Evolutionary conservation across 2,113 vertebrate species (phyloP).

Genomic region (Greenwoodochromis staneri): DNA sequence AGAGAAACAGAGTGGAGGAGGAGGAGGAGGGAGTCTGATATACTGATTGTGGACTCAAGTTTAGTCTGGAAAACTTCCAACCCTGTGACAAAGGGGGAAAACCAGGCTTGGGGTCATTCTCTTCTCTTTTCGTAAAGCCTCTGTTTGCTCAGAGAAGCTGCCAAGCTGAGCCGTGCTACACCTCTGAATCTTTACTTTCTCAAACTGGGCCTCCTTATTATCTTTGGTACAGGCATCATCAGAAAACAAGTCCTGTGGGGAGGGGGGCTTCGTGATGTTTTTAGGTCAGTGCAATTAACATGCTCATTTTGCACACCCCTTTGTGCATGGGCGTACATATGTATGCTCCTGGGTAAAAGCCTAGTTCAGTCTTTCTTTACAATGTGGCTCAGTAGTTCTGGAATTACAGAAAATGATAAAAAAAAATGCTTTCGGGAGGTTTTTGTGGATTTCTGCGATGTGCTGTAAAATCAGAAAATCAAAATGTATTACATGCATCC

Average conservation of each 20-base stretch:
- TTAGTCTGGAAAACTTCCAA: slow-evolving; percentile 50
- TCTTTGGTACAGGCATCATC: neutral
- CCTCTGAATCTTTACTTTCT: neutral
- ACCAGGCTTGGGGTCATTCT: neutral
- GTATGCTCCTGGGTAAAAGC: neutral
- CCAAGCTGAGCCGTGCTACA: neutral
- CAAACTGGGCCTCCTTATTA: neutral
- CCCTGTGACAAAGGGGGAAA: neutral
- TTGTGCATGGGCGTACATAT: neutral
- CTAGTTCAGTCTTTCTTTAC: neutral
- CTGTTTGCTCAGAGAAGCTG: neutral
- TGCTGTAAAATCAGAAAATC: neutral
- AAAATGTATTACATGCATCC: neutral
- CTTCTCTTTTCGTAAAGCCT: neutral
- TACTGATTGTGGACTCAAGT: slow-evolving; percentile 22
- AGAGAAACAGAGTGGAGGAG: neutral
- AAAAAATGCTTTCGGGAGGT: neutral
- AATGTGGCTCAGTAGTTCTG: neutral
- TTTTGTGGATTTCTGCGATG: neutral
- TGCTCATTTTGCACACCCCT: neutral
- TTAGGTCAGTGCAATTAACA: neutral
- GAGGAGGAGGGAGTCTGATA: slow-evolving; percentile 13
- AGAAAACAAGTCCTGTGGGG: neutral
- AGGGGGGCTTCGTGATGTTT: neutral
- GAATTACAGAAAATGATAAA: neutral